Percentiles rank a stretch among this genome's conserved stretches.
phyloP scores from a whole-genome alignment of 2,888 invertebrate genomes.

The Dolichomitus sp. region DNA sequence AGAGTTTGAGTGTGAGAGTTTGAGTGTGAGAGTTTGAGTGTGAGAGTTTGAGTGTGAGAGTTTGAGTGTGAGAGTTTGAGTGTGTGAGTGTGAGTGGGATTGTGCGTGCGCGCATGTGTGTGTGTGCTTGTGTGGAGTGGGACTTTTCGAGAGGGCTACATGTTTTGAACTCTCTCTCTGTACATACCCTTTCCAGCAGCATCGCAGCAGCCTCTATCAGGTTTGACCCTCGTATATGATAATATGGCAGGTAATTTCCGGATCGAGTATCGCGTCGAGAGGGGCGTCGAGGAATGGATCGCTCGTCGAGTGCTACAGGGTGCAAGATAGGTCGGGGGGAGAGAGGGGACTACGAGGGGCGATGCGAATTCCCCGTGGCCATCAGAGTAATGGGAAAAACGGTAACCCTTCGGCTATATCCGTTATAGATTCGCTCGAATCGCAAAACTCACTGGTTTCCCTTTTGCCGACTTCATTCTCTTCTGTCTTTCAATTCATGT shows the following conservation, averaged over 20 bases:
- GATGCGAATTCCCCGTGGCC: constrained; percentile 28
- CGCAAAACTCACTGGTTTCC: neutral
- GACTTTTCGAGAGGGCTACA: constrained; percentile 37
- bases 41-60: neutral
- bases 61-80: neutral
- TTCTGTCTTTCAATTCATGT: constrained; percentile 1
- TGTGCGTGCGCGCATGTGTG: neutral
- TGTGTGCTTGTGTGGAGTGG: constrained; percentile 11
- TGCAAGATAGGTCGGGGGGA: neutral
- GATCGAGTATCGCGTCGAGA: constrained; percentile 71
- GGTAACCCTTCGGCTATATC: constrained; percentile 43
- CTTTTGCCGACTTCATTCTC: neutral
- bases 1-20: neutral
- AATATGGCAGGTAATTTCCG: constrained; percentile 83
- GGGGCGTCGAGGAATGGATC: constrained; percentile 50
- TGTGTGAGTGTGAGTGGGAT: neutral
- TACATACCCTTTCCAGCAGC: neutral
- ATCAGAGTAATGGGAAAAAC: constrained; percentile 50
- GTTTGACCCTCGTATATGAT: constrained; percentile 80
- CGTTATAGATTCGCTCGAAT: constrained; percentile 47
- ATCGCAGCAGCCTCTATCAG: constrained; percentile 55
- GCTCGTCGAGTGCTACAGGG: constrained; percentile 40
- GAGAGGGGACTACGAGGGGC: neutral
- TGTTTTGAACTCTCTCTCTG: constrained; percentile 21
- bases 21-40: neutral